Evolutionary conservation across 2,797 vertebrate species (phyloP).

Genomic region (Peromyscus melanophrys): DNA sequence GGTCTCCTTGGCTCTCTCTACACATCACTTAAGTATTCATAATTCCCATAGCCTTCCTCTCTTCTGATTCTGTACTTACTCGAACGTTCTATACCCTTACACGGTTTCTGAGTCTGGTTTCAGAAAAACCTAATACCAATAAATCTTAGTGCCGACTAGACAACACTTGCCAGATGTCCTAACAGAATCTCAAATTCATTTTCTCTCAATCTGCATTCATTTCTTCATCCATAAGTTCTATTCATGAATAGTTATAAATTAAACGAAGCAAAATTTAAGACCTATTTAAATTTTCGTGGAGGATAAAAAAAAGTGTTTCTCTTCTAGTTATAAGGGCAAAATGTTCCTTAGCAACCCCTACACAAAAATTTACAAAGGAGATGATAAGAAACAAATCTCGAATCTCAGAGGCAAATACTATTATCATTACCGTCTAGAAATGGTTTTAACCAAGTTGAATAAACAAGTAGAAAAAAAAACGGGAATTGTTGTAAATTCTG

Average conservation of each 20-base stretch:
- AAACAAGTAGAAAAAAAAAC: neutral
- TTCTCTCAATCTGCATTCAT: slow-evolving; percentile 32
- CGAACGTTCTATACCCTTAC: neutral
- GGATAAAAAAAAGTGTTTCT: neutral
- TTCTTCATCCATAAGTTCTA: slow-evolving; percentile 34
- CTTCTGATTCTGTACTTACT: neutral
- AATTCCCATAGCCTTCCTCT: neutral
- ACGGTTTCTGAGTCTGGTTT: neutral
- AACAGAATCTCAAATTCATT: neutral
- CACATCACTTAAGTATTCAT: neutral
- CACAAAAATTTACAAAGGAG: neutral
- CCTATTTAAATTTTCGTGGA: slow-evolving; percentile 1
- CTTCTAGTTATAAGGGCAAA: neutral
- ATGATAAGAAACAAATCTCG: neutral
- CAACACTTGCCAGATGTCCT: neutral
- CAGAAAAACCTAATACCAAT: slow-evolving; percentile 13
- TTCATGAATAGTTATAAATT: slow-evolving; percentile 30
- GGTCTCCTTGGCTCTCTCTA: neutral
- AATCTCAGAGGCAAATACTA: slow-evolving; percentile 20
- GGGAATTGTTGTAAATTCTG: neutral
- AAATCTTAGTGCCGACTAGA: neutral
- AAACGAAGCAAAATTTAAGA: slow-evolving; percentile 42
- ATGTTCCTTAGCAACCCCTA: neutral
- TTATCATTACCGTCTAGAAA: slow-evolving; percentile 45
- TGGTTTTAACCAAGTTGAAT: slow-evolving; percentile 30